phyloP scores from a whole-genome alignment of 2,797 vertebrate genomes.

The Masticophis lateralis region DNA sequence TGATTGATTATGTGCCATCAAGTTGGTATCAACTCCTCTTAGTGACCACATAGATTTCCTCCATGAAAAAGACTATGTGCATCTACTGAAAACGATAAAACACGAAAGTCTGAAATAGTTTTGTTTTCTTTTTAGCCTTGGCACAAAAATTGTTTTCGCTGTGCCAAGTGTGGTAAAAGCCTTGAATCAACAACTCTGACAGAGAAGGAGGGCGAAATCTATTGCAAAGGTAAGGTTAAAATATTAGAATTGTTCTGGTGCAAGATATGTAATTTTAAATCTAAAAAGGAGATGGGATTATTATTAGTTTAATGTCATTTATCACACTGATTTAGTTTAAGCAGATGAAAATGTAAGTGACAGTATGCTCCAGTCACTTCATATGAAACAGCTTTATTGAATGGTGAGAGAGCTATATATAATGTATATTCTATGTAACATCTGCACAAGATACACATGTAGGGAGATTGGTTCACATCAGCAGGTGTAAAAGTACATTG shows the following conservation, averaged over 20 bases:
- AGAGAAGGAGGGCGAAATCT: conserved; percentile 95
- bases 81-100: neutral
- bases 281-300: neutral
- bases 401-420: neutral
- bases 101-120: neutral
- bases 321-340: neutral
- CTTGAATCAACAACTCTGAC: conserved; percentile 94
- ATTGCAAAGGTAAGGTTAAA: conserved; percentile 88
- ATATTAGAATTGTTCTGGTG: neutral
- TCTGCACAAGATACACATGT: neutral
- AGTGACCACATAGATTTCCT: neutral
- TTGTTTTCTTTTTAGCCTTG: conserved; percentile 75
- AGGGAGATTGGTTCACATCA: neutral
- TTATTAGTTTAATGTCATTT: neutral
- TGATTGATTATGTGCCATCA: neutral
- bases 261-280: neutral
- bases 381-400: neutral
- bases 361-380: neutral
- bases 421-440: neutral
- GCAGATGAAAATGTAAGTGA: neutral
- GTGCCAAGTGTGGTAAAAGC: conserved; percentile 94
- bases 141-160: conserved; percentile 96
- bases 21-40: neutral
- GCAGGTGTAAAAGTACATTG: neutral
- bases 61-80: neutral